phyloP scores from a whole-genome alignment of 1,140 invertebrate genomes.

The Meloidogyne chitwoodi region DNA sequence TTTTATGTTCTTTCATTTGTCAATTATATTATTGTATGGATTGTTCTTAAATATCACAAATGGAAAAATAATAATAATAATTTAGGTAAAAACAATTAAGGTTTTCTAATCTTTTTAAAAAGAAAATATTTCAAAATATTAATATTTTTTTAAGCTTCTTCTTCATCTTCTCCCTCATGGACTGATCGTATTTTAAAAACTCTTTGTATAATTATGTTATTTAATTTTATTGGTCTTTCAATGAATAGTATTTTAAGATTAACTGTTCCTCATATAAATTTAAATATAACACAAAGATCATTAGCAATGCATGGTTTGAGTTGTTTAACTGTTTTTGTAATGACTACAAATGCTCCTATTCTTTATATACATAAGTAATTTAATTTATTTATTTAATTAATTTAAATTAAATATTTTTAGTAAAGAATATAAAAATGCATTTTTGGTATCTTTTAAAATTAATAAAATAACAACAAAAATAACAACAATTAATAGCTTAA shows the following conservation, averaged over 20 bases:
- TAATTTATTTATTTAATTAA: too few species aligned
- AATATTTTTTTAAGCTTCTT: background rate
- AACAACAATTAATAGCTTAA: background rate
- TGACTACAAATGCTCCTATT: background rate
- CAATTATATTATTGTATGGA: background rate
- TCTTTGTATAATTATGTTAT: background rate
- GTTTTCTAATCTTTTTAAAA: too few species aligned
- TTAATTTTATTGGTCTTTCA: background rate
- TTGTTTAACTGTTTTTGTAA: too few species aligned
- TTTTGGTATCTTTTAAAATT: background rate
- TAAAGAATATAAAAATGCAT: background rate
- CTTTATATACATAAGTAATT: background rate
- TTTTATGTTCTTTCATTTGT: background rate
- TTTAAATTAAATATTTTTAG: too few species aligned
- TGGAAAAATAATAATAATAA: background rate
- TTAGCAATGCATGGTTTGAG: too few species aligned
- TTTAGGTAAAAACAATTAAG: background rate
- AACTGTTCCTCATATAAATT: too few species aligned
- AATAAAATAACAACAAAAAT: background rate
- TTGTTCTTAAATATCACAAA: background rate
- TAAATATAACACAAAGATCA: too few species aligned
- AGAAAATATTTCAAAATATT: background rate
- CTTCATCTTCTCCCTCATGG: background rate
- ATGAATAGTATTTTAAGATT: too few species aligned
- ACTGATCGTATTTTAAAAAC: background rate